Evolutionary conservation across 2,888 invertebrate species (phyloP), one percentile per base, ranked within the genome.

Genomic region (Dendrolimus houi): DNA sequence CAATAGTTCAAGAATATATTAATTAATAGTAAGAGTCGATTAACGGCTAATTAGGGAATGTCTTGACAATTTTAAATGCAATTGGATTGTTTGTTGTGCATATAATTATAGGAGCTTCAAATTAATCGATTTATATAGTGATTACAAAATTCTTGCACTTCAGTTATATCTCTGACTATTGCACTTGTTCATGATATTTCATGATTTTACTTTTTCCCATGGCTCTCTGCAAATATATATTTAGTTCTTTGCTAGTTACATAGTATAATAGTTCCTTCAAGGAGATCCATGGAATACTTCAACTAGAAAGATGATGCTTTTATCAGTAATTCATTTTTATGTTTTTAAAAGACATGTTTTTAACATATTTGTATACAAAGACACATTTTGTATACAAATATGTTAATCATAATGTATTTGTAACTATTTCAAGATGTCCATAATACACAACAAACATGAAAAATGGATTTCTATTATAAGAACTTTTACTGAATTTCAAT

Each of bases 101-200:
- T 83, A 77, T 79, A 75, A 79, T 74, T 77, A 83, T 87, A 87
- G 85, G 82, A 75, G 88, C 88, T 88, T 88, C 78, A 77, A 83
- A 74, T 83, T 86, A 81, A 85, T 83, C 81, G 71, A 85, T 78
- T 83, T 79, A 74, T 82, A 83, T 79, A 72, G 73, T 84, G 83
- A 78, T 84, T 87, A 87, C 85, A 75, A 10, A 71, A 78, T 76
- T 80, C 68, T 84, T 86, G 88, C 87, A 87, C 88, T 80, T 83
- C 74, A 78, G 81, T 85, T 85, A 75, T 71, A 73, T 74, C 74
- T 78, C 77, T 65, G 75, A 79, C 73, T 81, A 79, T 81, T 81
- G 86, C 86, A 84, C 87, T 69, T 69, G 66, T 70, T 63, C 70
- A 70, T 65, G 60, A 66, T 66, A 67, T 62, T 71, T 78, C 77